Evolutionary conservation across 2,797 vertebrate genomes (phyloP).

Genomic region (Acomys russatus): DNA sequence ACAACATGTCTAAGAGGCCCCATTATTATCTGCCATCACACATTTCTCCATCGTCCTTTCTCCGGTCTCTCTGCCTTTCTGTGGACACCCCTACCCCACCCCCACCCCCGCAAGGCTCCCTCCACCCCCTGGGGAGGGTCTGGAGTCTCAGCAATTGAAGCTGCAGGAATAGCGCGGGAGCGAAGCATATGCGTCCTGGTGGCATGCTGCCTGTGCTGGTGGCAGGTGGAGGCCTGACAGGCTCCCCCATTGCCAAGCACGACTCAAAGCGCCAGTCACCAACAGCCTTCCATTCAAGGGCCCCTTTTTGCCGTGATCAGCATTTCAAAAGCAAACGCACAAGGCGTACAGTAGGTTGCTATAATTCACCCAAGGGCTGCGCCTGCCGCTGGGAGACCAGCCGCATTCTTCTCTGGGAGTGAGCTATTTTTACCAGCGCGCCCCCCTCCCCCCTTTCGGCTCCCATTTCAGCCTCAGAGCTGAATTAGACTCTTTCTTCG

Average conservation of each 20-base stretch:
- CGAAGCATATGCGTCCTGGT: background rate
- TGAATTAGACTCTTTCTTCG: slow-evolving; percentile 84
- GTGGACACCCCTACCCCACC: background rate
- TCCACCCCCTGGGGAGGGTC: background rate
- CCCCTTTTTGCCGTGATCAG: slow-evolving; percentile 67
- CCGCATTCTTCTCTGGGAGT: slow-evolving; percentile 70
- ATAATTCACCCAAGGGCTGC: slow-evolving; percentile 62
- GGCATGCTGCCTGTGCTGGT: background rate
- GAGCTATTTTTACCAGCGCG: slow-evolving; percentile 78
- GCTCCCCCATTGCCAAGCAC: background rate
- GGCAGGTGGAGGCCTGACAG: slow-evolving; percentile 18
- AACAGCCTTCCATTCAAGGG: slow-evolving; percentile 47
- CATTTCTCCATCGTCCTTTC: background rate
- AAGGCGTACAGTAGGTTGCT: slow-evolving; percentile 68
- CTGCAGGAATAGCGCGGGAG: slow-evolving; percentile 3
- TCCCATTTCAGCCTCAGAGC: slow-evolving; percentile 76
- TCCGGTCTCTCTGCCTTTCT: background rate
- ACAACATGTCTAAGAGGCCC: background rate
- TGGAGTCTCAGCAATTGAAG: background rate
- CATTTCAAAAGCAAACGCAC: slow-evolving; percentile 73
- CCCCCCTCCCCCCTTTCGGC: slow-evolving; percentile 65
- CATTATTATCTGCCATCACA: background rate
- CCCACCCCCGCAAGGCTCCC: background rate
- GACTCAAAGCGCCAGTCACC: background rate
- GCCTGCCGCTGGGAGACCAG: slow-evolving; percentile 59